Percentiles rank a stretch among this genome's conserved stretches.
Evolutionary conservation across 2,797 vertebrate species (phyloP).

Genomic region (Balearica regulorum): DNA sequence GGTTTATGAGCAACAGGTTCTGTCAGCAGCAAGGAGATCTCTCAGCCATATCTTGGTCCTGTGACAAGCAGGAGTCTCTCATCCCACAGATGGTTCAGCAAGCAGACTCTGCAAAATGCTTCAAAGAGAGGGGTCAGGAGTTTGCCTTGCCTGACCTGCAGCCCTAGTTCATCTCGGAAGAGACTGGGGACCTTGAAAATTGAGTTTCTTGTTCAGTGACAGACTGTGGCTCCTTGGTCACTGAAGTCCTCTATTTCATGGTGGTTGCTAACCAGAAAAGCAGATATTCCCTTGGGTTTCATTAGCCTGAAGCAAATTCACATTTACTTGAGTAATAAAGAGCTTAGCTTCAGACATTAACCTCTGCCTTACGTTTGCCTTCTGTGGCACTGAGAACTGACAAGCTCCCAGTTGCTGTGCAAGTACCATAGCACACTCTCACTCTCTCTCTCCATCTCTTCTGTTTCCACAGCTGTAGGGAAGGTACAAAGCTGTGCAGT

Average conservation of each 20-base stretch:
- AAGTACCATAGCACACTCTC: not conserved
- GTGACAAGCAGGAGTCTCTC: not conserved
- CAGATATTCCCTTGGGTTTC: not conserved
- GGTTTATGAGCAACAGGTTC: not conserved
- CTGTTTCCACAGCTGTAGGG: not conserved
- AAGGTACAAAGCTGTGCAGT: not conserved
- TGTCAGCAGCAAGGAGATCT: not conserved
- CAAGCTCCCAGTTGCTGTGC: not conserved
- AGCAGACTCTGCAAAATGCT: not conserved
- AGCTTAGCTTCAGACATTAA: not conserved
- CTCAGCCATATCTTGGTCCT: not conserved
- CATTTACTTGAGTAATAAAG: not conserved
- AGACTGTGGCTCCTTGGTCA: not conserved
- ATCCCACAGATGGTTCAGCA: not conserved
- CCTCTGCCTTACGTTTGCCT: not conserved
- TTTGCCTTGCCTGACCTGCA: not conserved
- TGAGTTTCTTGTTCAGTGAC: not conserved
- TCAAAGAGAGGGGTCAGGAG: rapidly evolving
- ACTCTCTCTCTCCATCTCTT: not conserved
- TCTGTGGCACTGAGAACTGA: not conserved
- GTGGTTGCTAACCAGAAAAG: not conserved
- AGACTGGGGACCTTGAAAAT: not conserved
- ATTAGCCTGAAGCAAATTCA: not conserved
- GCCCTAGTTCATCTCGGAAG: not conserved
- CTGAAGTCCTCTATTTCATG: not conserved